phyloP scores from a whole-genome alignment of 2,113 vertebrate species.

The Apteryx mantelli region DNA sequence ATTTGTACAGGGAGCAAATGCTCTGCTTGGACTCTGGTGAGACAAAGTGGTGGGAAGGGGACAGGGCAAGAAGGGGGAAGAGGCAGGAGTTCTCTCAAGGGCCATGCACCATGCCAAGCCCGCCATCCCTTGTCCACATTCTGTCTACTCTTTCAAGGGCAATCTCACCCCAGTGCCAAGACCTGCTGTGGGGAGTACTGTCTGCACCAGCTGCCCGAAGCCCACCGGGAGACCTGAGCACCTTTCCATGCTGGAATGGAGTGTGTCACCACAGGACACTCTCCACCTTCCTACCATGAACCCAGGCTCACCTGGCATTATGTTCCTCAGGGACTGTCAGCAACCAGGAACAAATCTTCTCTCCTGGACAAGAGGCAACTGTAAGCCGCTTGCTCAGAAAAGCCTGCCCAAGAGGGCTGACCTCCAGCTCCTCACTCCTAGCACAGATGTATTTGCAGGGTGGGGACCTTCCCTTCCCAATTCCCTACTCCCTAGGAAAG shows the following conservation, averaged over 20 bases:
- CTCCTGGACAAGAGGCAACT: background rate
- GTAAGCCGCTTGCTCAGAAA: background rate
- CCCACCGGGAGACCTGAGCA: background rate
- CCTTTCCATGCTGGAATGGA: background rate
- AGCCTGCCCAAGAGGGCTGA: background rate
- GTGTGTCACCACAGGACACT: background rate
- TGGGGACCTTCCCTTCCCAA: background rate
- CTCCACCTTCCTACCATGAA: background rate
- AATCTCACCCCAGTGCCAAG: background rate
- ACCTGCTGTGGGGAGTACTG: background rate
- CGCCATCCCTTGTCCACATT: background rate
- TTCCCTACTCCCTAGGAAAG: background rate
- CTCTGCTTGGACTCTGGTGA: background rate
- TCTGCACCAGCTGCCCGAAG: fast-evolving
- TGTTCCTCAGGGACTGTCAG: background rate
- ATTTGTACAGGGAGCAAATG: too few species aligned
- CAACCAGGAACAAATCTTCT: background rate
- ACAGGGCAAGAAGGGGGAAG: background rate
- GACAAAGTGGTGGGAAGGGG: background rate
- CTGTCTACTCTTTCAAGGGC: background rate
- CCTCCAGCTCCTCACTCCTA: background rate
- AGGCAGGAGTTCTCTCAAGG: background rate
- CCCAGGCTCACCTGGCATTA: background rate
- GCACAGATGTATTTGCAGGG: background rate
- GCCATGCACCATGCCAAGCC: background rate